These are phyloP conservation scores for Agapornis roseicollis DNA, from an alignment of 2,113 vertebrate species.

Conservation along the genomic window DNA sequence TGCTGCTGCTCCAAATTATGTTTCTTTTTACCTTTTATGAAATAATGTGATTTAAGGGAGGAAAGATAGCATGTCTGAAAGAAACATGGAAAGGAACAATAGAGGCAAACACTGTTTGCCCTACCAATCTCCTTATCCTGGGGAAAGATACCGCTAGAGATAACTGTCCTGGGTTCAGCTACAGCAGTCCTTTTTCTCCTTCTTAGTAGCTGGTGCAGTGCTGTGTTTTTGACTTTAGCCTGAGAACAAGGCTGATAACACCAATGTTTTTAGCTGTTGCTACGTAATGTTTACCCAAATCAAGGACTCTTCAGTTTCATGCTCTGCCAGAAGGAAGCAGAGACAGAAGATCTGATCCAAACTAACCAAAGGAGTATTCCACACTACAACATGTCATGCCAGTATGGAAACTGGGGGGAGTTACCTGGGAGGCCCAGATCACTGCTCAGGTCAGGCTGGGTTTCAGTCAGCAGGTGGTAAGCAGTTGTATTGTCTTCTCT, in stretches of 20 bases:
- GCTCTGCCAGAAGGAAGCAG: background rate
- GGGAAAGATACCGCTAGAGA: background rate
- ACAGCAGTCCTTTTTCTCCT: background rate
- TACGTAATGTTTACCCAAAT: background rate
- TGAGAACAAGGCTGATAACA: background rate
- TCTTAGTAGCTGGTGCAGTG: background rate
- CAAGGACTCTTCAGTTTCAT: background rate
- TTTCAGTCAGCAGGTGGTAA: background rate
- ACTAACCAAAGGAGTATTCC: background rate
- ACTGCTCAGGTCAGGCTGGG: background rate
- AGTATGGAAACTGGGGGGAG: background rate
- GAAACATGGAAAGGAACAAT: background rate
- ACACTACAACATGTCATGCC: background rate
- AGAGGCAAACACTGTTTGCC: conserved; percentile 29
- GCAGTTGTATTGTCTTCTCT: background rate
- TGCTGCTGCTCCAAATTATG: conserved; percentile 71
- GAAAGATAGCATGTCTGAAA: background rate
- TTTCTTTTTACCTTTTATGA: conserved; percentile 70
- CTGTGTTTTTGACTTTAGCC: background rate
- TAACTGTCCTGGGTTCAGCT: background rate
- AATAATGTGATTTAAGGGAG: conserved; percentile 62
- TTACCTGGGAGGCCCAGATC: background rate
- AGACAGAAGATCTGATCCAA: background rate
- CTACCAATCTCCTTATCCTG: background rate
- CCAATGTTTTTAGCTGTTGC: background rate